Evolutionary conservation across 2,113 vertebrate species (phyloP).

Genomic region (Rynchops niger): DNA sequence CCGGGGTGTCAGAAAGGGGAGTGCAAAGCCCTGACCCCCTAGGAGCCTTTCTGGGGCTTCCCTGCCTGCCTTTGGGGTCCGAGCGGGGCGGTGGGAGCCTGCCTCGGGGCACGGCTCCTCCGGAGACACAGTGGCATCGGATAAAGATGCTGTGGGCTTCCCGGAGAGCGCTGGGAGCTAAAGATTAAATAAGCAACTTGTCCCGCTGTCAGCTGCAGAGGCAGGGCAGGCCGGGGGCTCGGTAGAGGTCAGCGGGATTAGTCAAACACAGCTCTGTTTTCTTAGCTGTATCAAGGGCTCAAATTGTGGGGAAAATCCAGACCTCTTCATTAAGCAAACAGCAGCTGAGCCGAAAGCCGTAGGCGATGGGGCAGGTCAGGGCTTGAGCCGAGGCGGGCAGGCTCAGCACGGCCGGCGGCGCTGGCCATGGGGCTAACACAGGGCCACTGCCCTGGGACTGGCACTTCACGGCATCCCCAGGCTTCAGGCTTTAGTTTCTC

Average conservation of each 20-base stretch:
- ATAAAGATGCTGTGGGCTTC: neutral
- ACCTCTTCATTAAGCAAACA: constrained; percentile 17
- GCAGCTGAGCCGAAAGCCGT: neutral
- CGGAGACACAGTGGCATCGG: fast-evolving
- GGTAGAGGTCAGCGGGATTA: constrained; percentile 31
- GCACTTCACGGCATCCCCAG: neutral
- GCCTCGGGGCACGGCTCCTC: neutral
- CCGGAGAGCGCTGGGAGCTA: neutral
- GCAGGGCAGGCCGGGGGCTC: neutral
- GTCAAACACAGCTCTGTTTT: constrained; percentile 54
- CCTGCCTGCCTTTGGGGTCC: neutral
- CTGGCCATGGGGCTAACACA: neutral
- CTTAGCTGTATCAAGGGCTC: constrained; percentile 42
- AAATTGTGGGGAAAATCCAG: constrained; percentile 61
- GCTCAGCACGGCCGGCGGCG: fast-evolving
- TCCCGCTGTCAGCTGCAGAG: neutral
- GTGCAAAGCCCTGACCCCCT: neutral
- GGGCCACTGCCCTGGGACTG: neutral
- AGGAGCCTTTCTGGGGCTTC: neutral
- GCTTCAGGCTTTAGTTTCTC: neutral
- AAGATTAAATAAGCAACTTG: neutral
- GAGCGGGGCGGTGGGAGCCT: neutral
- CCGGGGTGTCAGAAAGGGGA: neutral
- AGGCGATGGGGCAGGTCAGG: neutral
- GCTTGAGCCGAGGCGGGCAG: neutral